These are phyloP conservation scores for Xanthorhoe designata DNA, from an alignment of 2,888 invertebrate species.

Conservation along the genomic window DNA sequence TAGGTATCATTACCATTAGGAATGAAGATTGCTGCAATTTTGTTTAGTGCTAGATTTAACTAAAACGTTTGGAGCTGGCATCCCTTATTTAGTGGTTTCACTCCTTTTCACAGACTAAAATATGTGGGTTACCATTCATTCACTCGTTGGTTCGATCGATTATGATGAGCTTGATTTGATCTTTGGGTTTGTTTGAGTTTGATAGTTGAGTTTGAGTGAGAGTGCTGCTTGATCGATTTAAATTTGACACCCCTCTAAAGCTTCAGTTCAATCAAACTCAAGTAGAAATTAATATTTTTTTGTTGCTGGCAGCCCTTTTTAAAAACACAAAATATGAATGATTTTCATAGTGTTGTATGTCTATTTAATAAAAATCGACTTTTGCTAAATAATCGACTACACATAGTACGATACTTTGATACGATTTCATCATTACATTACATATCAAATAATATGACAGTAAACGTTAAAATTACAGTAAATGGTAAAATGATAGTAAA, in stretches of 20 bases:
- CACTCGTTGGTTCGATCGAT: not conserved
- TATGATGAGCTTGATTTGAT: not conserved
- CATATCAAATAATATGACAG: too few species aligned
- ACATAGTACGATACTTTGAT: too few species aligned
- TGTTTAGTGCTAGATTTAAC: not conserved
- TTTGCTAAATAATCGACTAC: too few species aligned
- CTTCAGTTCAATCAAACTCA: too few species aligned
- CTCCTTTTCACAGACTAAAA: conserved; percentile 25
- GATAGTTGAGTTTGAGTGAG: too few species aligned
- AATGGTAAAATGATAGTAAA: too few species aligned
- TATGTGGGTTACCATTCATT: conserved; percentile 1
- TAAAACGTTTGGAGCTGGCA: not conserved
- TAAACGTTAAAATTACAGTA: too few species aligned
- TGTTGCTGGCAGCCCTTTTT: not conserved
- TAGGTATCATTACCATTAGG: too few species aligned
- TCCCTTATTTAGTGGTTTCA: conserved; percentile 31
- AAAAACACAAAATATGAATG: not conserved
- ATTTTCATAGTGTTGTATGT: not conserved
- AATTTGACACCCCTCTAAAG: not conserved
- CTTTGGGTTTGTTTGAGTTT: too few species aligned
- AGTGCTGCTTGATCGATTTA: not conserved
- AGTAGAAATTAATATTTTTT: not conserved
- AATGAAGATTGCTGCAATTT: not conserved
- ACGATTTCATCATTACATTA: too few species aligned
- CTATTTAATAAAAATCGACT: not conserved